phyloP scores from a whole-genome alignment of 1,140 invertebrate genomes.

The Pomacea maculata region DNA sequence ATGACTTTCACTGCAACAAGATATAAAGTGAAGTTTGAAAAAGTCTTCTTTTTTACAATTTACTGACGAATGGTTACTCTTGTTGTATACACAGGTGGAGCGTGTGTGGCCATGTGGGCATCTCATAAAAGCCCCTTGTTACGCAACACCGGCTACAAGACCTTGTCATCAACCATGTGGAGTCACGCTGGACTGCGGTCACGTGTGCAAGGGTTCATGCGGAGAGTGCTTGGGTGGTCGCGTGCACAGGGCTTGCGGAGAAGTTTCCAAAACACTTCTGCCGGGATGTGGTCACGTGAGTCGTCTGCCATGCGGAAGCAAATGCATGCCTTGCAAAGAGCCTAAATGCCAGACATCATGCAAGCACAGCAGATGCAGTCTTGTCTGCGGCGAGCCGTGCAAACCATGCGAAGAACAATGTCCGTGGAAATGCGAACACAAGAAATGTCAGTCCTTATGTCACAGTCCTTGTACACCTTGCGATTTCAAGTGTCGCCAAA shows the following conservation, averaged over 20 bases:
- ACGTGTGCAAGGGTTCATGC: constrained; percentile 49
- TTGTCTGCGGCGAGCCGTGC: constrained; percentile 64
- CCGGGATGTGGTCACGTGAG: constrained; percentile 62
- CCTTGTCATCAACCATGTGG: constrained; percentile 35
- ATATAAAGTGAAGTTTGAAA: too few species aligned
- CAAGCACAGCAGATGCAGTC: constrained; percentile 69
- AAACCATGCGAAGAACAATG: constrained; percentile 69
- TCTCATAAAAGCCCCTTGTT: constrained; percentile 44
- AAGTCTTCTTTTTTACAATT: too few species aligned
- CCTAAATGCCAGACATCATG: constrained; percentile 70
- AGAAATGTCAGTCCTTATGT: constrained; percentile 70
- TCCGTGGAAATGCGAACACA: constrained; percentile 67
- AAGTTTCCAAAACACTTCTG: constrained; percentile 51
- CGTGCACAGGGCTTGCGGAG: constrained; percentile 68
- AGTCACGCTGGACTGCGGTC: constrained; percentile 43
- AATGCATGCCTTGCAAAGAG: constrained; percentile 74
- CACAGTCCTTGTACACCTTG: constrained; percentile 72
- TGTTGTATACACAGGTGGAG: constrained; percentile 71
- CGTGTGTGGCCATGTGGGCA: constrained; percentile 61
- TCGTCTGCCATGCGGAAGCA: constrained; percentile 34
- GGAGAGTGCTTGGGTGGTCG: constrained; percentile 70
- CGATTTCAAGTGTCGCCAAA: constrained; percentile 21
- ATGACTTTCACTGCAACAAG: too few species aligned
- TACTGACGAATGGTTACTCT: constrained; percentile 48
- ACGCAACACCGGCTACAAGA: constrained; percentile 25